phyloP scores from a whole-genome alignment of 2,888 invertebrate species.

The Caenorhabditis uteleia region DNA sequence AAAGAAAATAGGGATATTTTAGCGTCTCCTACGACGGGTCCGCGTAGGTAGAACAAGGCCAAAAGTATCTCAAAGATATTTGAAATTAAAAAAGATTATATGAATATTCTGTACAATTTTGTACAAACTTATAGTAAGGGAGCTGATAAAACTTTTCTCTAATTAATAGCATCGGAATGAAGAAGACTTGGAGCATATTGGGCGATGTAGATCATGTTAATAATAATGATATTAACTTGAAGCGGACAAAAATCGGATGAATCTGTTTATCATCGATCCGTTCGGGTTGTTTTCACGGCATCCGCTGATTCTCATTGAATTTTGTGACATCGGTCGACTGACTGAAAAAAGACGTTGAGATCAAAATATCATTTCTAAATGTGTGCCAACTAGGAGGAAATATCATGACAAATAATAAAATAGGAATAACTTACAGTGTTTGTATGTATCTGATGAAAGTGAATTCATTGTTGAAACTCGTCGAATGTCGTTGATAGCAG shows the following conservation, averaged over 20 bases:
- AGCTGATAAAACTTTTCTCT: too few relatives aligned
- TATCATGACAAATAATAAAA: neutral
- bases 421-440: conserved; percentile 17
- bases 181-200: too few relatives aligned
- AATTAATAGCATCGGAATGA: too few relatives aligned
- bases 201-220: too few relatives aligned
- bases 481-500: conserved; percentile 12
- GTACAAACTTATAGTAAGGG: too few relatives aligned
- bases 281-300: neutral
- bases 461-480: conserved; percentile 10
- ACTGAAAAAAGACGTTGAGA: conserved; percentile 19
- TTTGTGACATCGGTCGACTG: conserved; percentile 23
- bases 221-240: conserved; percentile 21
- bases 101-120: too few relatives aligned
- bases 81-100: too few relatives aligned
- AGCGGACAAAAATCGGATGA: conserved; percentile 28
- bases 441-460: conserved; percentile 1
- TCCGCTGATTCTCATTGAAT: conserved; percentile 13
- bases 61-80: too few relatives aligned
- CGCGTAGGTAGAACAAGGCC: too few relatives aligned
- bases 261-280: conserved; percentile 14
- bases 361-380: conserved; percentile 3
- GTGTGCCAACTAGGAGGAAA: conserved; percentile 3
- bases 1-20: too few relatives aligned
- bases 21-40: too few relatives aligned